Percentiles rank a stretch among this genome's conserved stretches.
Conservation (phyloP, 2,797 vertebrate genomes). For the Odontamblyopus rebecca region DNA sequence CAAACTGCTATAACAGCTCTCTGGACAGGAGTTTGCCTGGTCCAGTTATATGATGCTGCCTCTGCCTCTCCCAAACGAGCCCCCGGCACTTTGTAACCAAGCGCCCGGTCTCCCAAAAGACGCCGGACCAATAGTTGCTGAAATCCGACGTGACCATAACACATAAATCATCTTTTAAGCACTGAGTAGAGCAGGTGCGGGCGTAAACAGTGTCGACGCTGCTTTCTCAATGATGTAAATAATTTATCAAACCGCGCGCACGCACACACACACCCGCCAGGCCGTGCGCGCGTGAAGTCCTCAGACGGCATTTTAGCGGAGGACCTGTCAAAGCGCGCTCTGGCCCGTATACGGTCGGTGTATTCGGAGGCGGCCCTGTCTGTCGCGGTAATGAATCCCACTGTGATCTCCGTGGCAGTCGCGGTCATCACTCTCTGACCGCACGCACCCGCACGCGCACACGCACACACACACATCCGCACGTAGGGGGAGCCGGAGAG, state of each 20-base stretch:
- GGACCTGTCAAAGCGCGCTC: conserved; percentile 73
- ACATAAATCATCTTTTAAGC: conserved; percentile 99
- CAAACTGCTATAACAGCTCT: conserved; percentile 88
- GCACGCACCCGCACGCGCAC: conserved; percentile 48
- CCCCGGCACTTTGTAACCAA: conserved; percentile 94
- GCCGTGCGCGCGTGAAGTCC: conserved; percentile 87
- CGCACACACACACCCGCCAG: conserved; percentile 89
- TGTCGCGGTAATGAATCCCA: conserved; percentile 94
- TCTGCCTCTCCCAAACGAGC: conserved; percentile 74
- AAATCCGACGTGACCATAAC: conserved; percentile 91
- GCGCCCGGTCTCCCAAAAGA: conserved; percentile 92
- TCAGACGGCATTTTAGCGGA: conserved; percentile 87
- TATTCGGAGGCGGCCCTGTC: conserved; percentile 85
- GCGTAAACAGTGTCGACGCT: conserved; percentile 94
- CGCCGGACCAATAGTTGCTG: conserved; percentile 87
- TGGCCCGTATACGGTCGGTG: conserved; percentile 46
- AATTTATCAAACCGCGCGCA: conserved; percentile 93
- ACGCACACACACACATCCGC: conserved; percentile 24
- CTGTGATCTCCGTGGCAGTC: conserved; percentile 83
- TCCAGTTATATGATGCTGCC: conserved; percentile 89
- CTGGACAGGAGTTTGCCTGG: conserved; percentile 89
- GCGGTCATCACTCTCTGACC: conserved; percentile 89
- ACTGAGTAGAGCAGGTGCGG: conserved; percentile 88
- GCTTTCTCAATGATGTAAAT: conserved; percentile 95
- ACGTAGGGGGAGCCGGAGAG: conserved; percentile 35